Conservation (phyloP, 2,797 vertebrate species). For the Xenops minutus region DNA sequence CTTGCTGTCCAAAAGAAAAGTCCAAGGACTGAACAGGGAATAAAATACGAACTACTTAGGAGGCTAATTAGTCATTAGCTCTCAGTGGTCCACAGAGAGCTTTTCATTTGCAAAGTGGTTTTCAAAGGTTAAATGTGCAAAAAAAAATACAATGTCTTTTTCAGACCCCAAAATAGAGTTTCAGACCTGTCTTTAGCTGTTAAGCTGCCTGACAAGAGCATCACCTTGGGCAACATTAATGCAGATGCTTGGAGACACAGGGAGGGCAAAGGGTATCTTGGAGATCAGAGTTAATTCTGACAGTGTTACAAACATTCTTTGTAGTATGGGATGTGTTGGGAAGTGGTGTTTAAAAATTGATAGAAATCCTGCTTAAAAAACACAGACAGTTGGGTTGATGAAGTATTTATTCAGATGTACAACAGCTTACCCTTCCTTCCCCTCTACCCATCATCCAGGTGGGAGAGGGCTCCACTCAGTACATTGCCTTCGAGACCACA, state of each 20-base stretch:
- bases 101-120: neutral
- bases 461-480: neutral
- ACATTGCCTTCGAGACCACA: neutral
- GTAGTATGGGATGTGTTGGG: neutral
- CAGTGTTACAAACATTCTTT: neutral
- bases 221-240: neutral
- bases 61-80: neutral
- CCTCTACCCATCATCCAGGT: neutral
- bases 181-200: neutral
- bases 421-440: conserved; percentile 18
- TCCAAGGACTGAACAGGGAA: neutral
- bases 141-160: neutral
- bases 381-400: conserved; percentile 14
- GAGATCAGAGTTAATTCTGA: neutral
- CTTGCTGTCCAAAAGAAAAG: neutral
- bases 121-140: neutral
- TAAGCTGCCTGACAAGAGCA: neutral
- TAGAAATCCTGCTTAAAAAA: neutral
- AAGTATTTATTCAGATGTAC: conserved; percentile 51
- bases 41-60: neutral
- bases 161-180: neutral
- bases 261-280: neutral
- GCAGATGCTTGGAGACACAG: neutral
- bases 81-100: neutral
- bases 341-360: neutral